phyloP scores from a whole-genome alignment of 2,113 vertebrate species.

The human (Homo sapiens) region GRCh38 chr21:40776001-40776500 shows the following conservation, averaged over 20 bases:
- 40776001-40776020: neutral
- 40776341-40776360: neutral
- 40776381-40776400: neutral
- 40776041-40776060: neutral
- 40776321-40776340: neutral
- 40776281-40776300: neutral
- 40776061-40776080: neutral
- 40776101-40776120: neutral
- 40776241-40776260: neutral
- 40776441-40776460: neutral
- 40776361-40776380: neutral
- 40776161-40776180: neutral
- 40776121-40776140: neutral
- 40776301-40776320: neutral
- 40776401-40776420: neutral
- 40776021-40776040: neutral
- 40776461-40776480: fast-evolving
- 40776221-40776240: neutral
- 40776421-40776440: neutral
- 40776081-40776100: neutral
- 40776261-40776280: neutral
- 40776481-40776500: neutral
- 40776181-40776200: neutral
- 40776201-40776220: neutral
- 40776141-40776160: neutral